Evolutionary conservation across 2,113 vertebrate species (phyloP).

Genomic region (Myotis davidii): DNA sequence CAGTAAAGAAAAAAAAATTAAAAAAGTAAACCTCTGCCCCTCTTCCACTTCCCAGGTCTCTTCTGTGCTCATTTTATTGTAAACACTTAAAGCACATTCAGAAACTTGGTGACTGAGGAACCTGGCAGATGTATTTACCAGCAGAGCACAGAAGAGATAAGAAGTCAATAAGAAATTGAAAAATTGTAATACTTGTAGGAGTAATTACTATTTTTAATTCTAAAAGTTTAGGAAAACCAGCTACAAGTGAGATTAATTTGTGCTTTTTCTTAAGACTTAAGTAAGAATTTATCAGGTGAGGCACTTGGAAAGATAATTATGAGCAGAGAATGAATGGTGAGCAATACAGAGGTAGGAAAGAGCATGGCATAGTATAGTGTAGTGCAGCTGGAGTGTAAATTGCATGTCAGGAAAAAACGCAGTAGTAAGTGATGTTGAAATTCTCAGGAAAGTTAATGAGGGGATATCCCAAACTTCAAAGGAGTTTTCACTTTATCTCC

Average conservation of each 20-base stretch:
- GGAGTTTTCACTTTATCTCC: not conserved
- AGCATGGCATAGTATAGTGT: rapidly evolving
- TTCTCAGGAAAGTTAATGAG: not conserved
- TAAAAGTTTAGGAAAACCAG: not conserved
- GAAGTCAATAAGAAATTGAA: not conserved
- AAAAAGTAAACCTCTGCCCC: not conserved
- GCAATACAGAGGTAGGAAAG: not conserved
- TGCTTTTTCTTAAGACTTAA: not conserved
- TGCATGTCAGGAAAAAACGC: not conserved
- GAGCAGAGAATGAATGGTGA: not conserved
- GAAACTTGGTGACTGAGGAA: not conserved
- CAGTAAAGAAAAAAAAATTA: no score
- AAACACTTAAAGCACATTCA: not conserved
- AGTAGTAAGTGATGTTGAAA: not conserved
- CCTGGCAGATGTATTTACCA: not conserved
- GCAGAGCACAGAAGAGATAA: not conserved
- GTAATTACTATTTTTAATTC: not conserved
- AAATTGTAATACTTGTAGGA: not conserved
- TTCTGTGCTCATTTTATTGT: not conserved
- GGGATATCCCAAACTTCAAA: not conserved
- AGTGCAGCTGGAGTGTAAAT: no score
- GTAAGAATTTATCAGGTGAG: not conserved
- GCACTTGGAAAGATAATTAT: not conserved
- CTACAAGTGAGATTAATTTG: not conserved
- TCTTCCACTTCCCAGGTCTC: not conserved